phyloP scores from a whole-genome alignment of 2,113 vertebrate genomes.

The Platycercus adscitus region DNA sequence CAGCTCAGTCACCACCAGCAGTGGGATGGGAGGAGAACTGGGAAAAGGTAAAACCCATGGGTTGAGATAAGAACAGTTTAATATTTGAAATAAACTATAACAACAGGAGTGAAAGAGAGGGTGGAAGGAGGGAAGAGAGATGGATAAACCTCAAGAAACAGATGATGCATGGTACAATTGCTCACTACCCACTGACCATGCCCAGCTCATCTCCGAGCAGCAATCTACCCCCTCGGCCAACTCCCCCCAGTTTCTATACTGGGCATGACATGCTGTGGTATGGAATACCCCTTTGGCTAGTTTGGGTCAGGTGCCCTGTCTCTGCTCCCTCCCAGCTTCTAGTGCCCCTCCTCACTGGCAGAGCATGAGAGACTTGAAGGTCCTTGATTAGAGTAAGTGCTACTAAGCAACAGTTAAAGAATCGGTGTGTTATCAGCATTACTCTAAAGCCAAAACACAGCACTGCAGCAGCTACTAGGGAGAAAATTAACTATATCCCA shows the following conservation, averaged over 20 bases:
- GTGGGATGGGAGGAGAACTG: background rate
- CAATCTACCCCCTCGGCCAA: too few relatives aligned
- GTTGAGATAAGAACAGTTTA: background rate
- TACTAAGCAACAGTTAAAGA: background rate
- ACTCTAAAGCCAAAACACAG: background rate
- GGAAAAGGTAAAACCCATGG: background rate
- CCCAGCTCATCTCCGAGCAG: background rate
- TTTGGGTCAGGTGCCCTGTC: background rate
- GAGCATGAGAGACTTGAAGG: background rate
- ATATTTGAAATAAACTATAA: background rate
- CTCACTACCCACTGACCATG: background rate
- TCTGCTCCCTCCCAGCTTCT: background rate
- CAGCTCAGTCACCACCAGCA: background rate
- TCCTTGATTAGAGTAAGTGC: background rate
- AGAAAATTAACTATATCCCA: background rate
- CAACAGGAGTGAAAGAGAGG: background rate
- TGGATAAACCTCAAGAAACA: background rate
- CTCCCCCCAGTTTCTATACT: background rate
- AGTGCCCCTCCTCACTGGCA: background rate
- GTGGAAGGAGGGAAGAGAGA: background rate
- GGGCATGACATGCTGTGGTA: background rate
- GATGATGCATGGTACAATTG: background rate
- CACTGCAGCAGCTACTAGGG: background rate
- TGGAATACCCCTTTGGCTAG: background rate
- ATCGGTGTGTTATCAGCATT: background rate